These are phyloP conservation scores for Eremobia ochroleuca DNA, from an alignment of 2,888 invertebrate species.

Conservation along the genomic window DNA sequence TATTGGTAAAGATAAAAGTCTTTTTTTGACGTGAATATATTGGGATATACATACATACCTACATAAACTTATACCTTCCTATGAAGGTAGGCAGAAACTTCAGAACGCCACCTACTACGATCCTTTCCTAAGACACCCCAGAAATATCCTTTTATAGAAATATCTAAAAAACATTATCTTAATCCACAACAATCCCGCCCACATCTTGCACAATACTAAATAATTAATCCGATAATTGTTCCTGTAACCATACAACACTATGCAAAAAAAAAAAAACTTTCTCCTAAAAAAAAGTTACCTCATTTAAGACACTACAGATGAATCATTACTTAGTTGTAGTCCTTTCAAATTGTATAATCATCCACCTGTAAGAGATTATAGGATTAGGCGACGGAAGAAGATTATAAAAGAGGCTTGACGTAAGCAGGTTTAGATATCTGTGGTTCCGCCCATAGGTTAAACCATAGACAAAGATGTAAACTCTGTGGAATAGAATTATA, in stretches of 20 bases:
- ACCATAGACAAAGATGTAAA: background rate
- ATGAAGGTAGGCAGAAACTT: too few relatives aligned
- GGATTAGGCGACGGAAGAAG: constrained; percentile 21
- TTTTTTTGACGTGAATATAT: too few relatives aligned
- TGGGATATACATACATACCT: too few relatives aligned
- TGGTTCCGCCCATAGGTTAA: constrained; percentile 23
- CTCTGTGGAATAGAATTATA: background rate
- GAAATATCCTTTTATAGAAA: too few relatives aligned
- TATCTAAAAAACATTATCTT: too few relatives aligned
- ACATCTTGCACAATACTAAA: background rate
- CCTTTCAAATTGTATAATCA: constrained; percentile 72
- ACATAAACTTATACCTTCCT: too few relatives aligned
- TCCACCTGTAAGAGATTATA: constrained; percentile 73
- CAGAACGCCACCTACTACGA: too few relatives aligned
- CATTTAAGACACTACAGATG: constrained; percentile 54
- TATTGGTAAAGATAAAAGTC: too few relatives aligned
- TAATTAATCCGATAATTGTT: background rate
- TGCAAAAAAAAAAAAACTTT: constrained; percentile 19
- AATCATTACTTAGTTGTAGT: constrained; percentile 59
- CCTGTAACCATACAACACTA: background rate
- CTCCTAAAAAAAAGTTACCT: background rate
- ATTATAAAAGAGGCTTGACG: constrained; percentile 30
- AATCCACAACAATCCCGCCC: too few relatives aligned
- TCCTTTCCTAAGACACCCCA: too few relatives aligned
- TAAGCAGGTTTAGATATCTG: background rate